Evolutionary conservation across 1,140 invertebrate species (phyloP), one percentile per base, ranked within the genome.

Genomic region (Campodea augens): DNA sequence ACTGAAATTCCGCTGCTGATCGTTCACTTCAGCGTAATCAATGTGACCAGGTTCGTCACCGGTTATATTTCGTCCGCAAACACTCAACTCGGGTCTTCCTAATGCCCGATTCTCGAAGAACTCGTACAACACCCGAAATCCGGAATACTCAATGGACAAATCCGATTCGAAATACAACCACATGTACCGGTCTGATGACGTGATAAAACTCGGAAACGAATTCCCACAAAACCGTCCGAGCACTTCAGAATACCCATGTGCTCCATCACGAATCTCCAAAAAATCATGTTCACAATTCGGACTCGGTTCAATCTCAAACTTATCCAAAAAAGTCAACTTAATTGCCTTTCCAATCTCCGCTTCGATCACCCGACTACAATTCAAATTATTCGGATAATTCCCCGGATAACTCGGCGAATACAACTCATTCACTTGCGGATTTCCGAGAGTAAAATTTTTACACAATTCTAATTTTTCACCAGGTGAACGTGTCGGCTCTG

Each of bases 81-180:
- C 60, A 44, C 65, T 68, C 13, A 63, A 54, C 48, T 72, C 67
- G 3, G 67, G 67, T 42, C 60, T 59, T n/a, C 60, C 51, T 25
- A 62, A 58, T 46, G 58, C 43, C 41, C 22, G 10, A 37, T 20
- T 15, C 20, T 24, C 45, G 20, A 27, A n/a, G 15, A 42, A 2
- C 41, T 64, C 68, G 59, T 79, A 85, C 1, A 87, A 73, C 2
- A 81, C 85, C 50, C 71, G 73, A 60, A 92, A 91, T 1, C 87
- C 87, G 15, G 62, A 64, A 54, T 80, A 81, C 58, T 88, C 77
- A 49, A 90, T 83, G 52, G 75, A 81, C 45, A 81, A 78, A 54
- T 92, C 86, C 1, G 82, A 84, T 43, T 73, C 72, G 62, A 92
- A 92, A 38, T 75, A 69, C 12, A 90, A 64, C 84, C 84, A 90